Base-by-base conservation (phyloP, 1,140 invertebrate genomes). In the Ceratina japonica region DNA sequence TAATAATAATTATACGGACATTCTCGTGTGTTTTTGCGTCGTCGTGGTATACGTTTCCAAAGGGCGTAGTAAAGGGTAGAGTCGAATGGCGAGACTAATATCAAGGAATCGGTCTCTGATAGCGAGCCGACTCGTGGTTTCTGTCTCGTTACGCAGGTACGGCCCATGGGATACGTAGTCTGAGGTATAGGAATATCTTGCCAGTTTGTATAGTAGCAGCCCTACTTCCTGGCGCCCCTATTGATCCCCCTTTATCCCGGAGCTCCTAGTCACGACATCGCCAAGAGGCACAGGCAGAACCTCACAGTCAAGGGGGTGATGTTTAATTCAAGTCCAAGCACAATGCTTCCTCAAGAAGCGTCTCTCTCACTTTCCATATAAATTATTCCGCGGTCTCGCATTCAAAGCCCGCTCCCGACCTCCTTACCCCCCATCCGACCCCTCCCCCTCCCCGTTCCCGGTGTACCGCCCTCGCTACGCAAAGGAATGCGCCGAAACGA, bases 291-390 rank as follows among this genome's bases (percentile, higher is more conserved):
- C 73, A 77, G 80, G 51, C 80, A 66, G 79, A 86, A 76, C 70
- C 79, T 82, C 80, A 73, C 80, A 84, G 82, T 84, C 85, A 75
- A 80, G 76, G 73, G 84, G 86, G 77, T 75, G 83, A 87, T 87
- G 86, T 87, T 87, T 87, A 87, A 87, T 87, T 87, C 86, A 87
- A 86, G 85, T 84, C 83, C 73, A 82, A 84, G 83, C 77, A 87
- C 85, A 87, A 87, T 87, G 80, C 85, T 75, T 83, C 83, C 80
- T 85, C 85, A 76, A 87, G 80, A 87, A 87, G 75, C 83, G 77
- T 64, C 58, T 81, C 75, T 83, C 68, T 79, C 74, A 68, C 68
- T 87, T 82, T 75, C 71, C 77, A 75, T 81, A 85, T 87, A 84
- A 87, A 87, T 87, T 87, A 87, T 87, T 87, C 79, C 75, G 75